Percentiles rank a stretch among this genome's conserved stretches.
phyloP scores from a whole-genome alignment of 2,113 vertebrate species.

The Pollachius pollachius region DNA sequence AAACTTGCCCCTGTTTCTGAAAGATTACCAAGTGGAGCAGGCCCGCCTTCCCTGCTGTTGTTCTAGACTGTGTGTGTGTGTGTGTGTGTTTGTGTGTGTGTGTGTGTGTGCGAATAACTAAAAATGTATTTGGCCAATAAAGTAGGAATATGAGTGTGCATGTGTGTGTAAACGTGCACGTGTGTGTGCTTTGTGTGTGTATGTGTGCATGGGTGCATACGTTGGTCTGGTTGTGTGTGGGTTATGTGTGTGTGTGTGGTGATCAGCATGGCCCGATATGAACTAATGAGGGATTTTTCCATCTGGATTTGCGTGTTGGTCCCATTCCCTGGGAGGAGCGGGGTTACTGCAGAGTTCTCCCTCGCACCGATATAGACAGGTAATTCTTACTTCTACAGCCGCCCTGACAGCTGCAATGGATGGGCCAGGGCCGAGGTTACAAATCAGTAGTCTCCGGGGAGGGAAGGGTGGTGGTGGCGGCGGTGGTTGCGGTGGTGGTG shows the following conservation, averaged over 20 bases:
- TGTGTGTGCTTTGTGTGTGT: neutral
- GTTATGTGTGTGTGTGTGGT: neutral
- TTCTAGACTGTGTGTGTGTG: neutral
- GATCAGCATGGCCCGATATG: neutral
- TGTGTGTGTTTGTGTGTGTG: neutral
- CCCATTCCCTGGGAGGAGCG: slow-evolving; percentile 6
- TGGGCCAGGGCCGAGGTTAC: slow-evolving; percentile 54
- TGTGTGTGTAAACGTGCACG: neutral
- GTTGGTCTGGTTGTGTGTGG: neutral
- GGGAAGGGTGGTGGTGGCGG: too few species aligned
- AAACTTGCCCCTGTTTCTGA: slow-evolving; percentile 11
- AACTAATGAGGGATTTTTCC: slow-evolving; percentile 15
- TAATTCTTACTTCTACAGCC: slow-evolving; percentile 57
- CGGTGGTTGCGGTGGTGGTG: neutral
- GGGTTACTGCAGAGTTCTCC: slow-evolving; percentile 48
- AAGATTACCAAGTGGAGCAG: slow-evolving; percentile 11
- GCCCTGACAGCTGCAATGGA: slow-evolving; percentile 62
- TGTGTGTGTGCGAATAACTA: neutral
- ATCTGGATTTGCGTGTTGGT: slow-evolving; percentile 16
- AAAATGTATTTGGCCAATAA: too few species aligned
- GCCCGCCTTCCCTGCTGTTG: slow-evolving; percentile 14
- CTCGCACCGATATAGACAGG: slow-evolving; percentile 51
- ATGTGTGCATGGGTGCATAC: neutral
- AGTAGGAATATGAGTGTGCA: neutral
- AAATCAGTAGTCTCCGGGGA: slow-evolving; percentile 56